Conservation (phyloP, 2,888 invertebrate genomes). For the Colletes collaris region DNA sequence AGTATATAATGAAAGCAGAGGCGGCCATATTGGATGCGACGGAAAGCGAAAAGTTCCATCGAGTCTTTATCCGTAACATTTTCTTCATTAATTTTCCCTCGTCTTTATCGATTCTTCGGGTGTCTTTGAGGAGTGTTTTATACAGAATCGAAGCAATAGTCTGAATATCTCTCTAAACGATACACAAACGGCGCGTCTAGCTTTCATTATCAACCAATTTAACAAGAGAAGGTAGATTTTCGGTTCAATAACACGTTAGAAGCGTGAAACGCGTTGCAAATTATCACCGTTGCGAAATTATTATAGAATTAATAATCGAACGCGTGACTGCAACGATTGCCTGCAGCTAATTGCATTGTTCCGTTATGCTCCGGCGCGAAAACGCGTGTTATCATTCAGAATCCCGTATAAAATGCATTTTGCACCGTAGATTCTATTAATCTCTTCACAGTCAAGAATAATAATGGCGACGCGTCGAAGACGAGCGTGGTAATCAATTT, state of each 20-base stretch:
- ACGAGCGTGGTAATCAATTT: constrained; percentile 13
- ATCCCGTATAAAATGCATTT: too few relatives aligned
- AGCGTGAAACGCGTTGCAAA: constrained; percentile 5
- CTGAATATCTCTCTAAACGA: neutral
- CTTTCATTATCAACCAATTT: neutral
- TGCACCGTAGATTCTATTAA: neutral
- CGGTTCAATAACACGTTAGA: neutral
- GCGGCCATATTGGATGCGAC: too few relatives aligned
- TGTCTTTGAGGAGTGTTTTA: too few relatives aligned
- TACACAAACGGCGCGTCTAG: neutral
- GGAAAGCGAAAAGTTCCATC: too few relatives aligned
- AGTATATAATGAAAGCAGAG: too few relatives aligned
- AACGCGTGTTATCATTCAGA: too few relatives aligned
- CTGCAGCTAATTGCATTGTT: too few relatives aligned
- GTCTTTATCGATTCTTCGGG: too few relatives aligned
- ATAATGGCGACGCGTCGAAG: neutral
- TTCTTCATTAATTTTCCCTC: too few relatives aligned
- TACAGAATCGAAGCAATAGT: neutral
- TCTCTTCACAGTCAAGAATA: neutral
- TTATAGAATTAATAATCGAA: neutral
- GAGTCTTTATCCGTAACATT: too few relatives aligned
- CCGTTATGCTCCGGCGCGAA: neutral
- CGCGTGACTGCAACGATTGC: neutral
- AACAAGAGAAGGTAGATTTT: neutral
- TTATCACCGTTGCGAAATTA: constrained; percentile 12